Evolutionary conservation across 2,113 vertebrate genomes (phyloP).

Genomic region (Prochilodus magdalenae): DNA sequence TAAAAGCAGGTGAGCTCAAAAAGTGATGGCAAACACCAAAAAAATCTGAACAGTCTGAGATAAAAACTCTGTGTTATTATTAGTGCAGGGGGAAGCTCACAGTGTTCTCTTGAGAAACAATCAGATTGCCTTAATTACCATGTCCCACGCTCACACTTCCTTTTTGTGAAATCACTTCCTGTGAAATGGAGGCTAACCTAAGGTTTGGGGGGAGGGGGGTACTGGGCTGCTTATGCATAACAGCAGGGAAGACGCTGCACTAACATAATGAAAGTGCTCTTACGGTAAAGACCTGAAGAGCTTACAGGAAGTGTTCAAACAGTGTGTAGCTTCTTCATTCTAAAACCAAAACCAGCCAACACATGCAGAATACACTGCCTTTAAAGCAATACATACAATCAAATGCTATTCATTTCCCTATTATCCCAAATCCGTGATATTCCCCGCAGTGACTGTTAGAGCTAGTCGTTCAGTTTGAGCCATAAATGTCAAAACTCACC

Average conservation of each 20-base stretch:
- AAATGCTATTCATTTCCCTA: no score
- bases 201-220: no score
- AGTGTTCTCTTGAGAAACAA: neutral
- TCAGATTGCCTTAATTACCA: neutral
- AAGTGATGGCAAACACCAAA: no score
- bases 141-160: conserved; percentile 25
- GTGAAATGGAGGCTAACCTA: conserved; percentile 10
- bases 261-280: conserved; percentile 8
- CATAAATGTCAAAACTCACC: no score
- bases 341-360: neutral
- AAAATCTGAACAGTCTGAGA: neutral
- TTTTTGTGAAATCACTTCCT: conserved; percentile 29
- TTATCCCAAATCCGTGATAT: no score
- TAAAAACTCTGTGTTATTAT: neutral
- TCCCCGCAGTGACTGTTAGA: no score
- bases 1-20: no score
- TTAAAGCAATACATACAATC: no score
- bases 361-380: no score
- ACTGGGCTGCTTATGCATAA: neutral
- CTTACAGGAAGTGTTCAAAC: conserved; percentile 44
- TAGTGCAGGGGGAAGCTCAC: neutral
- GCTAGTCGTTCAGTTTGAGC: no score
- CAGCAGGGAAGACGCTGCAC: neutral
- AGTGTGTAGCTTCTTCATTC: neutral
- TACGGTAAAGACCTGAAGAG: neutral